phyloP scores from a whole-genome alignment of 2,113 vertebrate species.

The Urocolius indicus region DNA sequence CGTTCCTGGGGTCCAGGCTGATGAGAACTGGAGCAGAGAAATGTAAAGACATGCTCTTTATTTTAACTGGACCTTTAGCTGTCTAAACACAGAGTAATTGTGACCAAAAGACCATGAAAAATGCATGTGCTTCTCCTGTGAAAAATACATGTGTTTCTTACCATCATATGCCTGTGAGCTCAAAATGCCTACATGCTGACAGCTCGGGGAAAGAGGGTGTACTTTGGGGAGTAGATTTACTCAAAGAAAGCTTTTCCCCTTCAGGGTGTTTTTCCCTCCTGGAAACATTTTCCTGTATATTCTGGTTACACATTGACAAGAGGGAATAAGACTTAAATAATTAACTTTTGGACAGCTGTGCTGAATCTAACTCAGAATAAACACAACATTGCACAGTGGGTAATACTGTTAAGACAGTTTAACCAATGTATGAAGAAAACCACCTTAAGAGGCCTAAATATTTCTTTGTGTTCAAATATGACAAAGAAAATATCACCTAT shows the following conservation, averaged over 20 bases:
- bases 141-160: neutral
- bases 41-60: neutral
- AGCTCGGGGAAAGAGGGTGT: neutral
- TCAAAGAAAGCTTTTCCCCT: neutral
- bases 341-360: neutral
- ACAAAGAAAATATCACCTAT: neutral
- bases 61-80: neutral
- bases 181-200: neutral
- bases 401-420: neutral
- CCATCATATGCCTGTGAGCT: neutral
- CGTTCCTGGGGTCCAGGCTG: neutral
- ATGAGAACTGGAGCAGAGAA: neutral
- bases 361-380: neutral
- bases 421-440: neutral
- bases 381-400: neutral
- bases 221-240: neutral
- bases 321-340: neutral
- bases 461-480: neutral
- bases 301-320: neutral
- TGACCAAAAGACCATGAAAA: neutral
- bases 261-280: neutral
- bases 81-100: neutral
- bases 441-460: neutral
- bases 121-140: neutral
- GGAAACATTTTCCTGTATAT: neutral